Evolutionary conservation across 2,797 vertebrate genomes (phyloP), one percentile per base, ranked within the genome.

Genomic region (Vultur gryphus): DNA sequence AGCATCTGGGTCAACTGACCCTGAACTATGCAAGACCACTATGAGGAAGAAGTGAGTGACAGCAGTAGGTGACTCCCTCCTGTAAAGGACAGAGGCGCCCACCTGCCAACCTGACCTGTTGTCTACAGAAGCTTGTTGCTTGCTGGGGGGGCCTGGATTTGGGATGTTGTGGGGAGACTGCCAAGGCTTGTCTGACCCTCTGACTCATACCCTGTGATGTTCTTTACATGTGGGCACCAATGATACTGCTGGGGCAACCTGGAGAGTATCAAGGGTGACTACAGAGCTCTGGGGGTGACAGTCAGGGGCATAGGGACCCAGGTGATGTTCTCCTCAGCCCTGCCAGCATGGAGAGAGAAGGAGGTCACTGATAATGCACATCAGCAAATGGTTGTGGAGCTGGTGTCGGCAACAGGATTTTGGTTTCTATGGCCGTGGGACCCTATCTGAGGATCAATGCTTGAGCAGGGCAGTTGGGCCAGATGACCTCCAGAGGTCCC

Each of bases 391-490:
- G 1, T 51, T 75, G 14, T 43, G 13, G 19, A 87, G 7, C 8
- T 82, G 9, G 3, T 49, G 24, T 29, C 7, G 4, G 15, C 13
- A 57, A 41, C 46, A 43, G 4, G 2, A 6, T 18, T 54, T 44
- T 62, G 52, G 9, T 62, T 79, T 75, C 26, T 51, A 12, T 35
- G 44, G 9, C 23, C 17, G 6, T 31, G 13, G 26, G 10, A 35
- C 2, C 1, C 3, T 41, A 5, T 26, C 25, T 65, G 41, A 64
- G 14, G 13, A 52, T 48, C 10, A 64, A 1, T 44, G 28, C 18
- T 17, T 35, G 4, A 67, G 33, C 7, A n/a, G 7, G 3, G 14
- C 1, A 0, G 3, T 15, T 49, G 26, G 14, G 21, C 14, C 15
- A 61, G 8, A 19, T 16, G 21, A 48, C 14, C 15, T 67, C 7